Conservation (phyloP, 2,113 vertebrate genomes). For the Pseudorectes ferrugineus region DNA sequence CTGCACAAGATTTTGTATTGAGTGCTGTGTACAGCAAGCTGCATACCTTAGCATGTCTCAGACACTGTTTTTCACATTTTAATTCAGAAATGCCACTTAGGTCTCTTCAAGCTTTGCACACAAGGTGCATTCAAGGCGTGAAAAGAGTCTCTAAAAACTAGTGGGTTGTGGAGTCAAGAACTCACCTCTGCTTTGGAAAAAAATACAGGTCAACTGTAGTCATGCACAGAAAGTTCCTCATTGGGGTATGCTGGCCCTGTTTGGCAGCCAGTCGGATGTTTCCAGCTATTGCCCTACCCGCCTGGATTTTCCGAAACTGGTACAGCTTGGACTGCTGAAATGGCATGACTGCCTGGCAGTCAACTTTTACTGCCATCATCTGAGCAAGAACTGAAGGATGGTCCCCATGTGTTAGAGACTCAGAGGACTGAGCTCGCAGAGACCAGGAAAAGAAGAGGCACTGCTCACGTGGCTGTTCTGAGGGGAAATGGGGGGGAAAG, state of each 20-base stretch:
- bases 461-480: not conserved
- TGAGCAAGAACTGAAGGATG: not conserved
- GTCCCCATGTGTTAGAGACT: accelerated
- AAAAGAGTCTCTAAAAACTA: not conserved
- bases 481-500: accelerated
- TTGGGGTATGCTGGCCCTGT: not conserved
- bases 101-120: not conserved
- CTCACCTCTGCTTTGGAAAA: not conserved
- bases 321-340: not conserved
- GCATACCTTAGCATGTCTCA: not conserved
- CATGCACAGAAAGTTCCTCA: not conserved
- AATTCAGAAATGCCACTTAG: not conserved
- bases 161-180: not conserved
- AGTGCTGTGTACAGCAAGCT: not conserved
- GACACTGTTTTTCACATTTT: not conserved
- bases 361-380: not conserved
- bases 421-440: not conserved
- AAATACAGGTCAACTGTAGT: not conserved
- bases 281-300: not conserved
- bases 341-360: not conserved
- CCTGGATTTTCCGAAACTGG: not conserved
- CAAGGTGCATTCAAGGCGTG: not conserved
- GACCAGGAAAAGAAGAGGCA: not conserved
- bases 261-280: not conserved
- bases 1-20: not conserved